Percentiles rank a stretch among this genome's conserved stretches.
Conservation (phyloP, 1,140 invertebrate species). For the Rhopalosiphum maidis region DNA sequence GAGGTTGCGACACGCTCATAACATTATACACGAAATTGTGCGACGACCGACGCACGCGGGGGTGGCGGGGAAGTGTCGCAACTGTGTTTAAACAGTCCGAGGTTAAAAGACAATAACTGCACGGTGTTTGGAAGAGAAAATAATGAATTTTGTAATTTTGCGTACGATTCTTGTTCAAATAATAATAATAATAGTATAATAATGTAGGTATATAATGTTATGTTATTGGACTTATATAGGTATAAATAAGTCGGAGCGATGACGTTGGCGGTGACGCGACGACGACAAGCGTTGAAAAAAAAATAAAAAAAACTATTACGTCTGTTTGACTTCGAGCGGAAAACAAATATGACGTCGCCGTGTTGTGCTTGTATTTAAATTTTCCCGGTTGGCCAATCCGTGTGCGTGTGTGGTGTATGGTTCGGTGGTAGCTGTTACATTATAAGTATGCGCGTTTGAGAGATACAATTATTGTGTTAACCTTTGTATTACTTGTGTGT, state of each 20-base stretch:
- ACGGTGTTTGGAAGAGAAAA: constrained; percentile 38
- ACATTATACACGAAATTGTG: neutral
- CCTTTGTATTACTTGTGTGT: neutral
- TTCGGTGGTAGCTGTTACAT: neutral
- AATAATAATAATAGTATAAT: neutral
- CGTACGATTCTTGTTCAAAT: neutral
- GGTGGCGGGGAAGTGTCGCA: constrained; percentile 45
- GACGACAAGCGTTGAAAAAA: neutral
- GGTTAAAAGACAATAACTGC: constrained; percentile 54
- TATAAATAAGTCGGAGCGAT: neutral
- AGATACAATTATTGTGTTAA: constrained; percentile 1
- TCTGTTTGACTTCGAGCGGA: neutral
- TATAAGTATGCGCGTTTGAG: neutral
- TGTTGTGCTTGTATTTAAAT: neutral
- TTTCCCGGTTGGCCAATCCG: neutral
- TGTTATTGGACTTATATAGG: neutral
- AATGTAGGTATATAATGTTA: neutral
- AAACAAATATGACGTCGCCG: neutral
- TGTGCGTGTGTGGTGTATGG: neutral
- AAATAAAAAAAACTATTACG: neutral
- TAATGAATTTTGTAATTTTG: constrained; percentile 43
- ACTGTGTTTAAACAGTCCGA: constrained; percentile 36
- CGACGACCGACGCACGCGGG: neutral
- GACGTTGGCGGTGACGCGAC: neutral
- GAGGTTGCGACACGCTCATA: constrained; percentile 30